These are phyloP conservation scores for Lagodon rhomboides DNA, from an alignment of 2,797 vertebrate genomes.

Conservation along the genomic window DNA sequence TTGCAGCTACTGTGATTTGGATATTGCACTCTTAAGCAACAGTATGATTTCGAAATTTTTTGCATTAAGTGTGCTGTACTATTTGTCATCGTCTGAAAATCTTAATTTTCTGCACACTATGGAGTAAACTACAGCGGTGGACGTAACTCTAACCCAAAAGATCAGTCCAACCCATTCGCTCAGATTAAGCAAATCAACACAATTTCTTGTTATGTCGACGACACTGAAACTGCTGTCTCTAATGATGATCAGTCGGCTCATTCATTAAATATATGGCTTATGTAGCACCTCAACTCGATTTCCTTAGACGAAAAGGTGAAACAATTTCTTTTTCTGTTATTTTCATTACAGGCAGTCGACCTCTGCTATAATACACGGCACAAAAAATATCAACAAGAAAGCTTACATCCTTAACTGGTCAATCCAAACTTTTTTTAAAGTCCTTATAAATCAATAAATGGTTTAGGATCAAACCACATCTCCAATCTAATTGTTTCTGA, in stretches of 20 bases:
- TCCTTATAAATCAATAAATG: neutral
- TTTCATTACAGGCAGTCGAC: neutral
- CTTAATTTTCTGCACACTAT: neutral
- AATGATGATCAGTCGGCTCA: neutral
- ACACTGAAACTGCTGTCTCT: neutral
- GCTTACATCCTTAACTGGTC: neutral
- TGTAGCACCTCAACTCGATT: neutral
- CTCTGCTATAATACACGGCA: neutral
- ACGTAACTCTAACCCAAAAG: neutral
- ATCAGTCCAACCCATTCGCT: neutral
- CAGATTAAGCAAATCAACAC: neutral
- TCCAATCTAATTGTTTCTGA: neutral
- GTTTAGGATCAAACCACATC: neutral
- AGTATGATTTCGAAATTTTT: no score
- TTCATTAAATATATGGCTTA: neutral
- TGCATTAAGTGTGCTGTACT: no score
- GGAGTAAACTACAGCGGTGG: no score
- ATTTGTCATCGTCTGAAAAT: constrained; percentile 1
- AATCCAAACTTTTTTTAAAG: neutral
- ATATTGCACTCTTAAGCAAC: no score
- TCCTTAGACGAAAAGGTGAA: neutral
- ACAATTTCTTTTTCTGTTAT: neutral
- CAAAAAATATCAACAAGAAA: neutral
- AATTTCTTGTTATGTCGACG: neutral
- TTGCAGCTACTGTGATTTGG: no score